A percentile compares a stretch with the other conserved stretches of the same genome.
Conservation (phyloP, 2,113 vertebrate species). For the Bubo scandiacus region DNA sequence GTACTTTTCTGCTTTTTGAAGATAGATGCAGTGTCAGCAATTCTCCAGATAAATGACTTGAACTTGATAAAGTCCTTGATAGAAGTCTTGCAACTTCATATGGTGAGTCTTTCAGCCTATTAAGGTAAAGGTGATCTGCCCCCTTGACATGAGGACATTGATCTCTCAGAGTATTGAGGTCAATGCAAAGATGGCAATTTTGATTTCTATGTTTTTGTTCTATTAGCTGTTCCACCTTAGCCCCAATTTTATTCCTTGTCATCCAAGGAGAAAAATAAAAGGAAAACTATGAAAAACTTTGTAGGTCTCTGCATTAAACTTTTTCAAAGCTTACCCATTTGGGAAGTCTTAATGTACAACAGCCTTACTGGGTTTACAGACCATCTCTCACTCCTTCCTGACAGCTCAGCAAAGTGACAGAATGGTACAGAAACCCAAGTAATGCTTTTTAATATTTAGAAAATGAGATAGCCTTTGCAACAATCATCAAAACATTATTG, state of each 20-base stretch:
- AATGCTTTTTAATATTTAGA: neutral
- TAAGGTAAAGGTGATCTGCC: neutral
- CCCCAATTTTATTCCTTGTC: neutral
- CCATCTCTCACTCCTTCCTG: neutral
- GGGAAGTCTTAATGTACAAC: neutral
- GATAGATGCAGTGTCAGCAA: neutral
- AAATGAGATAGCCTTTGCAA: neutral
- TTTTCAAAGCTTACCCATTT: neutral
- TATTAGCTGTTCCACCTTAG: neutral
- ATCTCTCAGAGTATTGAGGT: neutral
- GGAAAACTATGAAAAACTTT: neutral
- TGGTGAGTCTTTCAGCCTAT: neutral
- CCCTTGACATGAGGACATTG: neutral
- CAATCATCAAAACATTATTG: conserved; percentile 14
- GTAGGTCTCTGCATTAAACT: neutral
- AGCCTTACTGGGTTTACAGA: neutral
- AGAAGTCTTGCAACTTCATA: neutral
- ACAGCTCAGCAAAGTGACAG: neutral
- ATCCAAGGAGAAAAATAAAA: neutral
- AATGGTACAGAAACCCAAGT: neutral
- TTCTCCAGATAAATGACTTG: neutral
- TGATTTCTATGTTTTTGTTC: neutral
- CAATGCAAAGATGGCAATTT: neutral
- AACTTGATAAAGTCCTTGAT: neutral
- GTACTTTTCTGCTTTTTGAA: neutral